Evolutionary conservation across 2,797 vertebrate genomes (phyloP).

Genomic region (Danio aesculapii): DNA sequence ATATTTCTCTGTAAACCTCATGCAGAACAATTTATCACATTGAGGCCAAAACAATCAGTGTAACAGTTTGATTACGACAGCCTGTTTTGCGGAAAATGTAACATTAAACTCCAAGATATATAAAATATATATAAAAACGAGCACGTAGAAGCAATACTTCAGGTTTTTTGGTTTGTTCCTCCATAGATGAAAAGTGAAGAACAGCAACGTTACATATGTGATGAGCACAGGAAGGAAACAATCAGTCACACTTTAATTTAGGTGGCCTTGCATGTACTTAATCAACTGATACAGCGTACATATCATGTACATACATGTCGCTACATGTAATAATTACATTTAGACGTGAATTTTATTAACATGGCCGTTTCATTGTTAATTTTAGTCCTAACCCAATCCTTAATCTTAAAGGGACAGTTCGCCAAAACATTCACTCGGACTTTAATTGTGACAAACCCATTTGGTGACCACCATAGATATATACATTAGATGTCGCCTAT

Average conservation of each 20-base stretch:
- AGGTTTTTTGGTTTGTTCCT: constrained; percentile 8
- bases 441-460: too few species aligned
- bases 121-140: constrained; percentile 29
- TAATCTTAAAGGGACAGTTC: neutral
- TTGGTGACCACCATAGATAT: too few species aligned
- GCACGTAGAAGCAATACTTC: constrained; percentile 36
- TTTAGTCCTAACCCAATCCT: neutral
- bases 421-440: too few species aligned
- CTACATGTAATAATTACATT: too few species aligned
- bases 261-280: neutral
- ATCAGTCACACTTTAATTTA: neutral
- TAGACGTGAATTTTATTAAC: neutral
- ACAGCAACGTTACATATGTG: constrained; percentile 21
- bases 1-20: neutral
- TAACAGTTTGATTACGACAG: constrained; percentile 24
- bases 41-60: constrained; percentile 35
- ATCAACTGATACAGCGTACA: neutral
- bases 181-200: constrained; percentile 12
- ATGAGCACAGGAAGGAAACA: constrained; percentile 31
- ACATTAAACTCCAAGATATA: constrained; percentile 23
- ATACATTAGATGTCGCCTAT: too few species aligned
- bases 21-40: neutral
- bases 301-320: neutral
- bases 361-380: neutral
- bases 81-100: constrained; percentile 6